Evolutionary conservation across 1,140 invertebrate species (phyloP).

Genomic region (Drosophila novamexicana): DNA sequence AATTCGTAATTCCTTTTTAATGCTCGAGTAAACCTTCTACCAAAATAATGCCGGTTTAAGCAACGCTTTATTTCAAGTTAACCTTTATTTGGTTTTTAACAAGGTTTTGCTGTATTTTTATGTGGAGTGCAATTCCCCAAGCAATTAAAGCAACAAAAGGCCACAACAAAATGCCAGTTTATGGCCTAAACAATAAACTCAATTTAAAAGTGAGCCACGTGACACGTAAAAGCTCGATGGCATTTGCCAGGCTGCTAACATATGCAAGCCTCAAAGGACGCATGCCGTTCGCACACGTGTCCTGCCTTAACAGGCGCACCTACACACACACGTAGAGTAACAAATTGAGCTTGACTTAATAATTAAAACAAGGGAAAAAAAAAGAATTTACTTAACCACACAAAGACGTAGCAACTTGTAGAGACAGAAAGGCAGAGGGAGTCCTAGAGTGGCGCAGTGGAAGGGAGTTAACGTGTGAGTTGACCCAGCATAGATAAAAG

Average conservation of each 20-base stretch:
- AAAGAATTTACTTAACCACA: constrained; percentile 56
- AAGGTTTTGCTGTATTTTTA: constrained; percentile 17
- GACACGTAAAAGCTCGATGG: constrained; percentile 33
- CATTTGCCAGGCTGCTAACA: constrained; percentile 30
- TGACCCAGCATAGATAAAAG: constrained; percentile 36
- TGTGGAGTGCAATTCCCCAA: constrained; percentile 43
- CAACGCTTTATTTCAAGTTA: constrained; percentile 7
- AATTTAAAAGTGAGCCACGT: constrained; percentile 62
- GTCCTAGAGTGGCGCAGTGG: neutral
- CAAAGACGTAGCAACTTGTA: neutral
- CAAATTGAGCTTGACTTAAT: constrained; percentile 65
- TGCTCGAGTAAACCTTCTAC: neutral
- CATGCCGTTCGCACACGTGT: constrained; percentile 20
- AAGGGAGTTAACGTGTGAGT: constrained; percentile 5
- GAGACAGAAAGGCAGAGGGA: neutral
- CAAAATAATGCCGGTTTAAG: constrained; percentile 3
- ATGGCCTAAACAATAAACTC: constrained; percentile 54
- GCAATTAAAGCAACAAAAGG: constrained; percentile 45
- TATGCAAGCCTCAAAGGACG: constrained; percentile 48
- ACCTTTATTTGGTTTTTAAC: constrained; percentile 38
- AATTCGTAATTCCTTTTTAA: neutral
- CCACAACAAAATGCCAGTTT: constrained; percentile 43
- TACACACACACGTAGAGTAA: constrained; percentile 24
- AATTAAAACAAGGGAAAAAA: constrained; percentile 51
- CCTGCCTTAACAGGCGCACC: constrained; percentile 19